Percentiles rank a stretch among this genome's conserved stretches.
Conservation (phyloP, 2,113 vertebrate species). For the Lampris megalopsis region DNA sequence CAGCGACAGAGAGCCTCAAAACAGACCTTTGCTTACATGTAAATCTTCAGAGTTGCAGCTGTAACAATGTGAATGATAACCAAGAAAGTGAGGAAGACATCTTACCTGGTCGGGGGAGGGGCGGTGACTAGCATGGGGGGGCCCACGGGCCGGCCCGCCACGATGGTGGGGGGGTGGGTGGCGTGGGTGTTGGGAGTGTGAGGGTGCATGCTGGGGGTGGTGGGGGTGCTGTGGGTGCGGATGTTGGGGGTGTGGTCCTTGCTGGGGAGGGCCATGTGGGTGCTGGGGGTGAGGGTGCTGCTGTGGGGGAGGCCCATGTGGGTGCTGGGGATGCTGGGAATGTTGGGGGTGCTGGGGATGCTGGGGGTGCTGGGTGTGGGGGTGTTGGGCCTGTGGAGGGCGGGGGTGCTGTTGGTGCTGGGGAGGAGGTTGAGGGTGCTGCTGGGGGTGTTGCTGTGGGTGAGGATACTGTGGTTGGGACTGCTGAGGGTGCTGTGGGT, state of each 20-base stretch:
- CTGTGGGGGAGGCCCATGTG: conserved; percentile 60
- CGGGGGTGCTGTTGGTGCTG: conserved; percentile 78
- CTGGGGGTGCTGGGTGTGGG: conserved; percentile 67
- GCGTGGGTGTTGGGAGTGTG: conserved; percentile 50
- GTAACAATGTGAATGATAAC: background rate
- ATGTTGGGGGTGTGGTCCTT: conserved; percentile 70
- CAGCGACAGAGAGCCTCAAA: no score
- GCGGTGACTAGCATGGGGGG: conserved; percentile 92
- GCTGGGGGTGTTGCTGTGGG: conserved; percentile 45
- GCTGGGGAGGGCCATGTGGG: conserved; percentile 69
- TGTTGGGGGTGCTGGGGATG: conserved; percentile 26
- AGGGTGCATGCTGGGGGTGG: conserved; percentile 64
- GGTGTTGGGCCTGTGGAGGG: conserved; percentile 65
- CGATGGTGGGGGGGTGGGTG: conserved; percentile 78
- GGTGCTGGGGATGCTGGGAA: conserved; percentile 70
- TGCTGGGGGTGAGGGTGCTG: conserved; percentile 74
- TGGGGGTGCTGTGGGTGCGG: conserved; percentile 69
- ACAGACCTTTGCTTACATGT: no score
- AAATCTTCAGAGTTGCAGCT: no score
- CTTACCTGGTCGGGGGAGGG: conserved; percentile 95
- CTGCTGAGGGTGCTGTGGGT: conserved; percentile 50
- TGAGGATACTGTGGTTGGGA: conserved; percentile 50
- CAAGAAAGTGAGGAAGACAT: conserved; percentile 23
- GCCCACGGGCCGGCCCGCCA: conserved; percentile 80
- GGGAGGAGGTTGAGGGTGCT: conserved; percentile 58